Conservation (phyloP, 2,888 invertebrate genomes). For the Isoperla grammatica region DNA sequence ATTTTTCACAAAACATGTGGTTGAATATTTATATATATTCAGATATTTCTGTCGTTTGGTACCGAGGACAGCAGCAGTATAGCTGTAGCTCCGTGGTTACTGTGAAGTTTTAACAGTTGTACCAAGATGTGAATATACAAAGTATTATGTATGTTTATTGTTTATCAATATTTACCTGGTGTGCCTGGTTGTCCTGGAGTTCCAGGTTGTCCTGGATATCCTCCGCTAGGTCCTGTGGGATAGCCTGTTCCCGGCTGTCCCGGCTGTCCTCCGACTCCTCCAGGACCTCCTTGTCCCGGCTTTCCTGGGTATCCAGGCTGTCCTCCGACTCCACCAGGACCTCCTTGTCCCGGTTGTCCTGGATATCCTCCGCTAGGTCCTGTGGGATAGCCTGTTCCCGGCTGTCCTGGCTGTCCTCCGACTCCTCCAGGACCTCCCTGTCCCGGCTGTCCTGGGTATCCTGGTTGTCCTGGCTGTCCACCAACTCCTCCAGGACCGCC, state of each 20-base stretch:
- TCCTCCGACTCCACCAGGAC: no score
- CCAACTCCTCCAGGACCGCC: conserved; percentile 26
- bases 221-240: conserved; percentile 17
- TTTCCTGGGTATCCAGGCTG: conserved; percentile 31
- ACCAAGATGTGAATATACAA: no score
- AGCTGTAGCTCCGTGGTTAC: no score
- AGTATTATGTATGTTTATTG: no score
- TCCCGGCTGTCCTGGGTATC: conserved; percentile 24
- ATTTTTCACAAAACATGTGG: no score
- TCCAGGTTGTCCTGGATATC: conserved; percentile 29
- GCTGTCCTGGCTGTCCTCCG: conserved; percentile 21
- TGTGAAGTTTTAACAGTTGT: no score
- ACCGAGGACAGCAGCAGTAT: no score
- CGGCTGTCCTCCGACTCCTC: conserved; percentile 21
- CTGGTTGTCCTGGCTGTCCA: conserved; percentile 32
- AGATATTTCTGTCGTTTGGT: no score
- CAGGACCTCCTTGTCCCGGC: conserved; percentile 24
- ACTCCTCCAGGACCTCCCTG: conserved; percentile 36
- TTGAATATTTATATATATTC: no score
- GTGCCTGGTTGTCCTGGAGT: conserved; percentile 22
- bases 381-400: conserved; percentile 25
- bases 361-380: conserved; percentile 21
- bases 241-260: conserved; percentile 30
- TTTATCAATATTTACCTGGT: no score
- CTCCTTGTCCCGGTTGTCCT: conserved; percentile 30